These are phyloP conservation scores for Sceloporus undulatus DNA, from an alignment of 2,113 vertebrate genomes.

Conservation along the genomic window DNA sequence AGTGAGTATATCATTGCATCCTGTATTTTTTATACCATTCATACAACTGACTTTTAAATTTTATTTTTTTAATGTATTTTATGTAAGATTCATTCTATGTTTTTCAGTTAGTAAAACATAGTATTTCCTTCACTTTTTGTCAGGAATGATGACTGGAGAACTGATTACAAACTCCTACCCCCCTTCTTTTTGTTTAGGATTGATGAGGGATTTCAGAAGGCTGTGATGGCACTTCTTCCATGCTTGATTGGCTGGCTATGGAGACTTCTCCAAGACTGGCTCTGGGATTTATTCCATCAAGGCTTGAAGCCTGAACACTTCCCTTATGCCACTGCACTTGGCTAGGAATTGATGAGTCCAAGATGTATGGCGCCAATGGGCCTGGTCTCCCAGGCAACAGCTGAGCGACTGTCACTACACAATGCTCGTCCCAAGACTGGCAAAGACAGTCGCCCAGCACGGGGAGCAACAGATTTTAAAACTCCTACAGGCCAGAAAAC, in stretches of 20 bases:
- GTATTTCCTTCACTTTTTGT: not conserved
- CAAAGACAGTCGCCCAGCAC: conserved; percentile 20
- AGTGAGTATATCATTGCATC: not conserved
- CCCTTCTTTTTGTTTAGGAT: not conserved
- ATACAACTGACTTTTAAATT: not conserved
- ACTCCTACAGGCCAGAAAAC: not conserved
- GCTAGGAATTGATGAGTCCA: conserved; percentile 26
- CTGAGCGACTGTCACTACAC: conserved; percentile 28
- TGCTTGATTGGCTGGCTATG: not conserved
- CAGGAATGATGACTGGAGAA: not conserved
- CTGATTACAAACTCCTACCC: not conserved
- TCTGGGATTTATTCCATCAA: conserved; percentile 20
- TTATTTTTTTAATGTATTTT: not conserved
- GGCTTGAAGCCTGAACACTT: conserved; percentile 20
- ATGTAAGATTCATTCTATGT: not conserved
- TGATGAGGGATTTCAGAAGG: conserved; percentile 1
- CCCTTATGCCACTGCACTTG: conserved; percentile 26
- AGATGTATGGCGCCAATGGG: conserved; percentile 37
- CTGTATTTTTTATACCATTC: not conserved
- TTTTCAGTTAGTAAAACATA: not conserved
- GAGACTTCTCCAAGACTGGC: not conserved
- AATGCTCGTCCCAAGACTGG: conserved; percentile 26
- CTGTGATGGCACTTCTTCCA: not conserved
- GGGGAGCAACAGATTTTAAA: conserved; percentile 6
- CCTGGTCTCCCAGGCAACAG: conserved; percentile 39